Conservation (phyloP, 2,888 invertebrate species). For the Cerastoderma edule region DNA sequence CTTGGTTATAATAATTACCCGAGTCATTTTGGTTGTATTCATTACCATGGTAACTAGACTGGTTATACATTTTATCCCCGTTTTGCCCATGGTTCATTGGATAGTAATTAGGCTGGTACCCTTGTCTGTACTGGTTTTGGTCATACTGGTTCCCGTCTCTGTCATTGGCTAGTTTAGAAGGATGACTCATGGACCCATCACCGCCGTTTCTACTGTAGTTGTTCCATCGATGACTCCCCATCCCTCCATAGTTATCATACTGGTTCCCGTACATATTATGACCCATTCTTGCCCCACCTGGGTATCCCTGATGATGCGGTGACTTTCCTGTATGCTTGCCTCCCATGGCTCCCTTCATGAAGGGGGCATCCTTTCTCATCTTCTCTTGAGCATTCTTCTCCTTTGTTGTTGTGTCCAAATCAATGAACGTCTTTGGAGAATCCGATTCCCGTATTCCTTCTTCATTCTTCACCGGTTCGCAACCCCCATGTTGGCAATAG, state of each 20-base stretch:
- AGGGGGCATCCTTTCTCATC: slow-evolving; percentile 18
- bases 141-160: slow-evolving; percentile 35
- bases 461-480: slow-evolving; percentile 57
- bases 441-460: slow-evolving; percentile 53
- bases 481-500: slow-evolving; percentile 46
- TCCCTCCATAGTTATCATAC: slow-evolving; percentile 46
- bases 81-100: slow-evolving; percentile 52
- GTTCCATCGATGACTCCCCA: slow-evolving; percentile 44
- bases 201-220: slow-evolving; percentile 41
- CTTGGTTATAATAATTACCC: slow-evolving; percentile 51
- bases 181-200: slow-evolving; percentile 35
- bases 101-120: slow-evolving; percentile 41
- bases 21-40: slow-evolving; percentile 56
- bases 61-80: slow-evolving; percentile 50
- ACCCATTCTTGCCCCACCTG: slow-evolving; percentile 24
- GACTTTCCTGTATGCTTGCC: slow-evolving; percentile 48
- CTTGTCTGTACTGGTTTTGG: slow-evolving; percentile 42
- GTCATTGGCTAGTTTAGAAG: slow-evolving; percentile 34
- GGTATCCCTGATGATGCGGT: slow-evolving; percentile 27
- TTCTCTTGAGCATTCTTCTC: slow-evolving; percentile 46
- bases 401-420: slow-evolving; percentile 54
- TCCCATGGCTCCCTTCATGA: slow-evolving; percentile 18
- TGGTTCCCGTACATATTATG: slow-evolving; percentile 50
- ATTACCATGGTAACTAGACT: slow-evolving; percentile 55
- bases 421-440: slow-evolving; percentile 56